These are phyloP conservation scores for Hyppa rectilinea DNA, from an alignment of 2,888 invertebrate species.

Conservation along the genomic window DNA sequence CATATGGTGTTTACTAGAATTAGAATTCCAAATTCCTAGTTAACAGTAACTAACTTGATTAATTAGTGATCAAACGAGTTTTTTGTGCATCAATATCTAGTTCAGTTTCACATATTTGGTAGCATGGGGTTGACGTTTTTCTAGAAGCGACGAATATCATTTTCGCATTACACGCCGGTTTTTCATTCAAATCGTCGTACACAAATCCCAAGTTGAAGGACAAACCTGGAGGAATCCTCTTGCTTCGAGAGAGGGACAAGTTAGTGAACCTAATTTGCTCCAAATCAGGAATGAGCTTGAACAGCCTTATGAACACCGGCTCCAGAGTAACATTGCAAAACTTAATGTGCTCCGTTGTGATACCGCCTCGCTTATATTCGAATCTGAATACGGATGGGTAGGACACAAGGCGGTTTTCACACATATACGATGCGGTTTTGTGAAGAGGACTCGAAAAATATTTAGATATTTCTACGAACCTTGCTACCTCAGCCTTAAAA, in stretches of 20 bases:
- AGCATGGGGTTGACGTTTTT: constrained; percentile 85
- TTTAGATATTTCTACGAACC: constrained; percentile 86
- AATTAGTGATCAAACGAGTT: constrained; percentile 61
- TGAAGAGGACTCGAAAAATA: constrained; percentile 84
- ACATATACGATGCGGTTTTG: constrained; percentile 84
- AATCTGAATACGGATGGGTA: constrained; percentile 80
- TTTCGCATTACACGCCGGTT: constrained; percentile 76
- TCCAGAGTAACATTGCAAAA: constrained; percentile 83
- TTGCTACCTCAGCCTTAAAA: constrained; percentile 79
- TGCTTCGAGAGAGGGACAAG: constrained; percentile 79
- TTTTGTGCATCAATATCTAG: constrained; percentile 78
- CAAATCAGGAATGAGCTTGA: constrained; percentile 82
- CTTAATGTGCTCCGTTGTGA: constrained; percentile 80
- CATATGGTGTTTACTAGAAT: constrained; percentile 24
- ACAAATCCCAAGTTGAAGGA: constrained; percentile 82
- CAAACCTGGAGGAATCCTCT: constrained; percentile 84
- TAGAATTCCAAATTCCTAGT: constrained; percentile 29
- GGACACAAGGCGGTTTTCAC: constrained; percentile 81
- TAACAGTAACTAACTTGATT: constrained; percentile 2
- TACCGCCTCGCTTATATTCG: constrained; percentile 80
- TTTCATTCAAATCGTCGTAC: constrained; percentile 84
- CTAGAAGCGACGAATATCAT: constrained; percentile 85
- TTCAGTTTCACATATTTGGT: constrained; percentile 86
- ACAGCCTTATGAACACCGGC: constrained; percentile 84
- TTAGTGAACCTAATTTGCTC: constrained; percentile 85